Conservation (phyloP, 2,797 vertebrate species). For the Falco cherrug region DNA sequence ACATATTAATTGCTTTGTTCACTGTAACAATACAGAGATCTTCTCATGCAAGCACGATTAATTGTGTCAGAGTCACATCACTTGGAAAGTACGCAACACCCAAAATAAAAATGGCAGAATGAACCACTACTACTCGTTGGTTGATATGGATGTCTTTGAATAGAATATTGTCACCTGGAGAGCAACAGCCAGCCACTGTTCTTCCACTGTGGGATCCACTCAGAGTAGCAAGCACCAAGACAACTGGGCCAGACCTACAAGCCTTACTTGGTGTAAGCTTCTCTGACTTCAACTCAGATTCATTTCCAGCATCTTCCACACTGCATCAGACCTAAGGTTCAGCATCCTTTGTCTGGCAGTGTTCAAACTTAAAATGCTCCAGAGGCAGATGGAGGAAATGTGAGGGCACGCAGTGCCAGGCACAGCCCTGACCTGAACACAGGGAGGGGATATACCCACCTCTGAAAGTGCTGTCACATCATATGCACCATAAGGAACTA, state of each 20-base stretch:
- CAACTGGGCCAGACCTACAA: not conserved
- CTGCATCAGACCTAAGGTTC: not conserved
- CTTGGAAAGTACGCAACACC: not conserved
- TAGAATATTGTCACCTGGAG: not conserved
- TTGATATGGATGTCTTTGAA: not conserved
- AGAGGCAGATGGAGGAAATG: not conserved
- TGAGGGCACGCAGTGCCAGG: not conserved
- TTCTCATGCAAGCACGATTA: slow-evolving; percentile 43
- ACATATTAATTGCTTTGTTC: slow-evolving; percentile 81
- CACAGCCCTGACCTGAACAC: not conserved
- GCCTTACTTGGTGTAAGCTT: not conserved
- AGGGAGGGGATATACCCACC: not conserved
- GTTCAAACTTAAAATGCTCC: not conserved
- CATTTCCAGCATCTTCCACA: not conserved
- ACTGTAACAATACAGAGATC: slow-evolving; percentile 67
- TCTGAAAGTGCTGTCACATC: not conserved
- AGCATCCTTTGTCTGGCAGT: not conserved
- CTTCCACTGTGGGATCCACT: not conserved
- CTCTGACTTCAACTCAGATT: not conserved
- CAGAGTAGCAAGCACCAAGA: not conserved
- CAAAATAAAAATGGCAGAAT: not conserved
- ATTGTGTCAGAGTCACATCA: slow-evolving; percentile 51
- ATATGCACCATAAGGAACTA: not conserved
- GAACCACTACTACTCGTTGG: not conserved
- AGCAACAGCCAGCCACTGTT: not conserved